Evolutionary conservation across 2,888 invertebrate genomes (phyloP).

Genomic region (Macrophya alboannulata): DNA sequence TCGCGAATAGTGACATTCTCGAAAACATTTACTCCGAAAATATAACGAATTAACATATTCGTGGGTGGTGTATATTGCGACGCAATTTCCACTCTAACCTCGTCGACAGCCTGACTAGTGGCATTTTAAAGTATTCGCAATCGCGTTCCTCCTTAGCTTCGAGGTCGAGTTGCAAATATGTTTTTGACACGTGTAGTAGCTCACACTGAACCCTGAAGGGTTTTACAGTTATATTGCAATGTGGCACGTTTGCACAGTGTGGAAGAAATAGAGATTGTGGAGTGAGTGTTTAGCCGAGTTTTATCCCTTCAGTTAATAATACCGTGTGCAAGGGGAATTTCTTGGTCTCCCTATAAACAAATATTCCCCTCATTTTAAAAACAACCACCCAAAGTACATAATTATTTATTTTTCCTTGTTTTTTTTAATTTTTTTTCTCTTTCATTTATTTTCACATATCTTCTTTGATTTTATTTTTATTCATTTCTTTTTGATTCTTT

Average conservation of each 20-base stretch:
- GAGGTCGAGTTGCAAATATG: slow-evolving; percentile 72
- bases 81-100: slow-evolving; percentile 75
- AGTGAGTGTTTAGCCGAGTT: slow-evolving; percentile 45
- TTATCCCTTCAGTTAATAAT: slow-evolving; percentile 30
- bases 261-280: slow-evolving; percentile 55
- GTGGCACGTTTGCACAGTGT: slow-evolving; percentile 79
- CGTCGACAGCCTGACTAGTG: slow-evolving; percentile 56
- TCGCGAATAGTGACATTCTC: slow-evolving; percentile 76
- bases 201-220: slow-evolving; percentile 79
- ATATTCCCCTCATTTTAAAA: background rate
- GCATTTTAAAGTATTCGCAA: slow-evolving; percentile 52
- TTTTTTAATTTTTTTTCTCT: background rate
- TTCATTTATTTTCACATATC: background rate
- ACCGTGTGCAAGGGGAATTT: background rate
- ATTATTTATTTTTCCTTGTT: slow-evolving; percentile 3
- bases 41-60: slow-evolving; percentile 68
- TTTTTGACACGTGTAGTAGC: slow-evolving; percentile 78
- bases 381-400: background rate
- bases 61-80: slow-evolving; percentile 71
- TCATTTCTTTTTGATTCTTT: background rate
- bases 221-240: slow-evolving; percentile 81
- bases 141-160: slow-evolving; percentile 34
- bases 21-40: slow-evolving; percentile 74
- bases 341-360: background rate
- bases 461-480: background rate